Evolutionary conservation across 2,113 vertebrate genomes (phyloP), one percentile per base, ranked within the genome.

Genomic region (Perccottus glenii): DNA sequence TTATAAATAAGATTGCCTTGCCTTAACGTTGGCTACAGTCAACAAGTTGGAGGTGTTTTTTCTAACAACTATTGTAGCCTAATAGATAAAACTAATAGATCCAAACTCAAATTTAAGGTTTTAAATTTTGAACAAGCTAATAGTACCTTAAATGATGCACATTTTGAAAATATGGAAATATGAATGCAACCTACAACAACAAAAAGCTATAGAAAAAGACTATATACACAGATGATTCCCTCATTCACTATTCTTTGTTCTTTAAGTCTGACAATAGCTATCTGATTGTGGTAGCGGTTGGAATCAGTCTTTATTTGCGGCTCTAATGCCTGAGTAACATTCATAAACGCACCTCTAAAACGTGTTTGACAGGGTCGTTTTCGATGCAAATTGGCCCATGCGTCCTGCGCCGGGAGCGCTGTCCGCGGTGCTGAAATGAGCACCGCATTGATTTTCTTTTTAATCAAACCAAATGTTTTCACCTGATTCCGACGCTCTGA

Each of bases 311-410:
- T 73, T 78, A 83, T 77, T 61, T 57, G 7, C 55, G 4, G 48
- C 68, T 12, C 75, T 80, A 80, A 84, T 77, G 80, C 77, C 55
- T 7, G 46, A 71, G 67, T 78, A 83, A 84, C 73, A 43, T 75
- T 83, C 80, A 86, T 76, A 83, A 88, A 85, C 73, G 67, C 69
- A 16, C 78, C 69, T 75, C 67, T 62, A 83, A 87, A 87, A 84
- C 84, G 63, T 73, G 75, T 81, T 46, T 83, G 86, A 88, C 86
- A 78, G 83, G 76, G 73, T 74, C 76, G 59, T 83, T 87, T 78
- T 65, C 68, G 77, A 82, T 82, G 83, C 79, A 87, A 87, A 87
- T 87, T 73, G 77, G 52, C 79, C 84, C 5, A 81, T 76, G 50
- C 51, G 75, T 80, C 75, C 62, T 75, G 32, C 6, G 65, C 64